These are phyloP conservation scores for Mythimna loreyi DNA, from an alignment of 2,888 invertebrate genomes.

Conservation along the genomic window DNA sequence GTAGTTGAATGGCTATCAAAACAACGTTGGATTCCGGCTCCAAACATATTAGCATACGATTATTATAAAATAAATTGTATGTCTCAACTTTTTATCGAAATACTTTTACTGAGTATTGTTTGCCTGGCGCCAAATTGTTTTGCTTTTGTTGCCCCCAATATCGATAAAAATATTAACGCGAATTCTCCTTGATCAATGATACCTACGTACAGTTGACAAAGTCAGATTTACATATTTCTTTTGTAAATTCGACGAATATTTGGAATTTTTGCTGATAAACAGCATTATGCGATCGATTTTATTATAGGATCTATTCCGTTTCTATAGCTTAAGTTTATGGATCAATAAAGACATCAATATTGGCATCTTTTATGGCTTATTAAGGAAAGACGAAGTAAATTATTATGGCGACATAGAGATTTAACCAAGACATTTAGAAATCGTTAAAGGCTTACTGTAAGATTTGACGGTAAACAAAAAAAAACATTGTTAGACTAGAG, in stretches of 20 bases:
- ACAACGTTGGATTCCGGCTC: slow-evolving; percentile 51
- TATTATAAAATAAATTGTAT: slow-evolving; percentile 50
- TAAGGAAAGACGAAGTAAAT: background rate
- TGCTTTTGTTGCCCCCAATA: slow-evolving; percentile 33
- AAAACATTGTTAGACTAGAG: background rate
- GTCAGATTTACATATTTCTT: slow-evolving; percentile 41
- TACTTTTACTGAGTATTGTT: slow-evolving; percentile 56
- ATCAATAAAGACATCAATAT: slow-evolving; percentile 28
- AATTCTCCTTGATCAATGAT: slow-evolving; percentile 54
- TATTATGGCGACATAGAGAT: background rate
- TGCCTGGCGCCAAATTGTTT: slow-evolving; percentile 60
- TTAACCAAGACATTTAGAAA: background rate
- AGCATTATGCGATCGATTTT: slow-evolving; percentile 30
- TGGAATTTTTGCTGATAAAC: slow-evolving; percentile 16
- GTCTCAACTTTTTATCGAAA: slow-evolving; percentile 45
- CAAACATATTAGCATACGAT: slow-evolving; percentile 55
- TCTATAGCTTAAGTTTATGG: slow-evolving; percentile 18
- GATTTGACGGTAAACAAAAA: background rate
- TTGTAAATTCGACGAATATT: slow-evolving; percentile 25
- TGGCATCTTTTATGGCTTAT: slow-evolving; percentile 12
- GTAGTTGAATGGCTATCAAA: slow-evolving; percentile 60
- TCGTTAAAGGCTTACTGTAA: too few relatives aligned
- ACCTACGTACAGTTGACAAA: slow-evolving; percentile 33
- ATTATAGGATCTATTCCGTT: slow-evolving; percentile 22
- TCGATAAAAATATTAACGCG: slow-evolving; percentile 26